Evolutionary conservation across 2,888 invertebrate genomes (phyloP).

Genomic region (Timema podura): DNA sequence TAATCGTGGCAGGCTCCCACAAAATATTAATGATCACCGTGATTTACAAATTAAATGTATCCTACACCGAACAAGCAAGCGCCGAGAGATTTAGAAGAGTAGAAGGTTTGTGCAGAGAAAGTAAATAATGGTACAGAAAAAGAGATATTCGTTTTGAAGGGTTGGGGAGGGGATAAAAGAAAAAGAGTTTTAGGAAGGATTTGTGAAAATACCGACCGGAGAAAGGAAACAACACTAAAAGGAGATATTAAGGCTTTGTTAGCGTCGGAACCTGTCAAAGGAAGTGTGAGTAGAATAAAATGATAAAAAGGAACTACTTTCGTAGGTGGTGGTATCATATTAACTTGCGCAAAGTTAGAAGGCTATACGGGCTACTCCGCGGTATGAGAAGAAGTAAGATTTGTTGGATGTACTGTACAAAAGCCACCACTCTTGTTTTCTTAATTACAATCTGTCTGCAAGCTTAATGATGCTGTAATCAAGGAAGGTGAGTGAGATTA

Average conservation of each 20-base stretch:
- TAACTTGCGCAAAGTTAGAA: conserved; percentile 18
- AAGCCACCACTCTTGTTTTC: conserved; percentile 17
- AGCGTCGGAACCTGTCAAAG: conserved; percentile 26
- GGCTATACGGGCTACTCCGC: not conserved
- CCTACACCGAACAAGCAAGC: conserved; percentile 23
- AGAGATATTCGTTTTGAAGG: conserved; percentile 17
- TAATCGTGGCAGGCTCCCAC: conserved; percentile 31
- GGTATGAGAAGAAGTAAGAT: not conserved
- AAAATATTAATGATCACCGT: conserved; percentile 32
- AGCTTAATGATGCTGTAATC: too few relatives aligned
- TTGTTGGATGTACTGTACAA: not conserved
- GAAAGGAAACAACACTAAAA: conserved; percentile 25
- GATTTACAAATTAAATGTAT: conserved; percentile 32
- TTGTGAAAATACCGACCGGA: conserved; percentile 22
- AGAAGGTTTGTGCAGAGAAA: conserved; percentile 20
- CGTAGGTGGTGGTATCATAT: conserved; percentile 17
- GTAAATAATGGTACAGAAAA: conserved; percentile 29
- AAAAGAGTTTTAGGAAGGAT: conserved; percentile 21
- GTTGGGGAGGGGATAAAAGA: too few relatives aligned
- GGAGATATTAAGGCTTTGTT: conserved; percentile 27
- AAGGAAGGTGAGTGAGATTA: too few relatives aligned
- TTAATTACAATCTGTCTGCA: conserved; percentile 25
- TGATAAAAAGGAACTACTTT: conserved; percentile 10
- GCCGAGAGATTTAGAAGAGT: conserved; percentile 13
- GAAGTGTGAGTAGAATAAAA: conserved; percentile 8